A percentile compares a stretch with the other conserved stretches of the same genome.
Conservation (phyloP, 2,113 vertebrate species). For the Carollia perspicillata region DNA sequence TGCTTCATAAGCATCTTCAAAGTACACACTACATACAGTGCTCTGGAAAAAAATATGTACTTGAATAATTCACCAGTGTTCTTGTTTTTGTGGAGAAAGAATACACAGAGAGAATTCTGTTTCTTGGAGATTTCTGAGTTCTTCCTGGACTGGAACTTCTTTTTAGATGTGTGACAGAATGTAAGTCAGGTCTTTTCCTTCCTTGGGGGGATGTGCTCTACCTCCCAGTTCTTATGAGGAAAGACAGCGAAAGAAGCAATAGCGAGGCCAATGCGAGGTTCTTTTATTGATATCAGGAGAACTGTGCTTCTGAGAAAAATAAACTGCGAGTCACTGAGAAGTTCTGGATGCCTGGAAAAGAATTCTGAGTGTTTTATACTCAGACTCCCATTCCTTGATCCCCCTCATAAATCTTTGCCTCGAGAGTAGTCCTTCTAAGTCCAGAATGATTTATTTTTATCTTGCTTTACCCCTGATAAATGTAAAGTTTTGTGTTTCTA, state of each 20-base stretch:
- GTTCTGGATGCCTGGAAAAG: slow-evolving; percentile 35
- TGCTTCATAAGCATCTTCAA: slow-evolving; percentile 14
- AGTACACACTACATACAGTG: background rate
- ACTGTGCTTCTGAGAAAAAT: slow-evolving; percentile 42
- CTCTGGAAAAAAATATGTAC: background rate
- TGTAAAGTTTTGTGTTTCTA: slow-evolving; percentile 61
- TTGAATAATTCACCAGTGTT: slow-evolving; percentile 5
- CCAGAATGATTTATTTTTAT: slow-evolving; percentile 60
- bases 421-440: slow-evolving; percentile 29
- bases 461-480: slow-evolving; percentile 8
- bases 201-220: background rate
- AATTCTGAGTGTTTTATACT: slow-evolving; percentile 56
- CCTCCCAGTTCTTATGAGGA: slow-evolving; percentile 3
- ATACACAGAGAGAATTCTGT: background rate
- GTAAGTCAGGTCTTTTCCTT: background rate
- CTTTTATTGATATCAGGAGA: slow-evolving; percentile 58
- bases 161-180: background rate
- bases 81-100: background rate
- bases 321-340: slow-evolving; percentile 38
- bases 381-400: background rate
- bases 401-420: slow-evolving; percentile 50
- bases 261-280: slow-evolving; percentile 18
- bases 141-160: background rate
- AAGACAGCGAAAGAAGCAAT: slow-evolving; percentile 15
- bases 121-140: slow-evolving; percentile 16